A percentile compares a stretch with the other conserved stretches of the same genome.
phyloP scores from a whole-genome alignment of 2,797 vertebrate species.

The Lutjanus campechanus region DNA sequence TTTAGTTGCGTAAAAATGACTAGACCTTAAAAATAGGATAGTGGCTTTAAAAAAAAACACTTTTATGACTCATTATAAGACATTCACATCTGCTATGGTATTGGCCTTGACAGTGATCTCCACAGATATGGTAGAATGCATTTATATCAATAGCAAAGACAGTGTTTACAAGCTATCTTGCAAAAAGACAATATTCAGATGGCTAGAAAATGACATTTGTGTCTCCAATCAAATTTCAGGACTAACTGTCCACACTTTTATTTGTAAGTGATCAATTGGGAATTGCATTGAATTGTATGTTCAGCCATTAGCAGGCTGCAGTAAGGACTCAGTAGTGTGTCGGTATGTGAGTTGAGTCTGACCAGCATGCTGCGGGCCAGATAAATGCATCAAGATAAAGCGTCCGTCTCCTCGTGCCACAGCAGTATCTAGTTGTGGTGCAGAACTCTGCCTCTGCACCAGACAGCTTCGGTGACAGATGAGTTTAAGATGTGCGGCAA shows the following conservation, averaged over 20 bases:
- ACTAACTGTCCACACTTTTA: conserved; percentile 16
- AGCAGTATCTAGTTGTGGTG: conserved; percentile 29
- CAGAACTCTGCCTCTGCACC: conserved; percentile 40
- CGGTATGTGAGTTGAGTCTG: conserved; percentile 24
- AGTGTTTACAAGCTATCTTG: conserved; percentile 6
- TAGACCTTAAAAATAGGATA: too few relatives aligned
- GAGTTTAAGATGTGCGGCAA: conserved; percentile 51
- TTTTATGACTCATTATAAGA: too few relatives aligned
- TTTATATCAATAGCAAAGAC: conserved; percentile 2
- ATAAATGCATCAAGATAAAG: conserved; percentile 10
- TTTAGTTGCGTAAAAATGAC: too few relatives aligned
- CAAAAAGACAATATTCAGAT: conserved; percentile 24
- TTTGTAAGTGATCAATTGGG: conserved; percentile 28
- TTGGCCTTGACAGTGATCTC: neutral
- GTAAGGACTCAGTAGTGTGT: conserved; percentile 17
- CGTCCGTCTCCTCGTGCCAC: conserved; percentile 14
- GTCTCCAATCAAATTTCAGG: conserved; percentile 26
- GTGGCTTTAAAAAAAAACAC: too few relatives aligned
- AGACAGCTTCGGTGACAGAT: conserved; percentile 50
- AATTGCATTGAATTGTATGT: neutral
- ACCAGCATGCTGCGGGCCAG: conserved; percentile 28
- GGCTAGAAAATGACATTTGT: conserved; percentile 43
- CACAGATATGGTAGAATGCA: neutral
- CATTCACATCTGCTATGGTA: neutral
- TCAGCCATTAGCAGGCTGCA: conserved; percentile 21